phyloP scores from a whole-genome alignment of 2,113 vertebrate species.

The Lota lota region DNA sequence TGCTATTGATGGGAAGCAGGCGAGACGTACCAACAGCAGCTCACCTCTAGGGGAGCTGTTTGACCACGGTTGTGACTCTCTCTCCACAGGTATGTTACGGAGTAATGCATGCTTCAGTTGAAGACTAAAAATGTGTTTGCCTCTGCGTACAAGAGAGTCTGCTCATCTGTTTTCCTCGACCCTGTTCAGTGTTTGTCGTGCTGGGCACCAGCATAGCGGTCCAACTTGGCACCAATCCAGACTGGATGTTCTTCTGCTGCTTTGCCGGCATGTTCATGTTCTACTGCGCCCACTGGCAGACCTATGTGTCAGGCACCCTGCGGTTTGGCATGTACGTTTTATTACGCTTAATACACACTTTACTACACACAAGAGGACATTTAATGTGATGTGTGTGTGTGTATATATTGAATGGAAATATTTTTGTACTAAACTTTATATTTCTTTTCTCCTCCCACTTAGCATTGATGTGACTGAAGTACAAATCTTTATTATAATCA shows the following conservation, averaged over 20 bases:
- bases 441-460: conserved; percentile 74
- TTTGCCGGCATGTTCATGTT: conserved; percentile 99
- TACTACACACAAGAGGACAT: too few species aligned
- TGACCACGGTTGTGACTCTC: conserved; percentile 97
- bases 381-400: too few species aligned
- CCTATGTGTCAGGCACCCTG: conserved; percentile 94
- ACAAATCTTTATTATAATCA: conserved; percentile 99
- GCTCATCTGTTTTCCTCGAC: neutral
- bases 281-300: conserved; percentile 99
- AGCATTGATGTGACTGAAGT: conserved; percentile 99
- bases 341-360: too few species aligned
- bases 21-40: conserved; percentile 94
- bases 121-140: neutral
- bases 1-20: conserved; percentile 97
- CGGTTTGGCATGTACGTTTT: conserved; percentile 97
- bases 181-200: conserved; percentile 90
- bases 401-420: too few species aligned
- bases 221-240: conserved; percentile 94
- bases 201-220: conserved; percentile 96
- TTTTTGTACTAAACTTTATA: neutral
- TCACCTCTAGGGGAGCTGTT: conserved; percentile 96
- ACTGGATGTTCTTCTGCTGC: conserved; percentile 99
- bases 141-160: neutral
- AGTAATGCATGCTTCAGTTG: neutral
- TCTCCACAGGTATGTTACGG: conserved; percentile 85